Evolutionary conservation across 2,113 vertebrate genomes (phyloP), one percentile per base, ranked within the genome.

Genomic region (Chunga burmeisteri): DNA sequence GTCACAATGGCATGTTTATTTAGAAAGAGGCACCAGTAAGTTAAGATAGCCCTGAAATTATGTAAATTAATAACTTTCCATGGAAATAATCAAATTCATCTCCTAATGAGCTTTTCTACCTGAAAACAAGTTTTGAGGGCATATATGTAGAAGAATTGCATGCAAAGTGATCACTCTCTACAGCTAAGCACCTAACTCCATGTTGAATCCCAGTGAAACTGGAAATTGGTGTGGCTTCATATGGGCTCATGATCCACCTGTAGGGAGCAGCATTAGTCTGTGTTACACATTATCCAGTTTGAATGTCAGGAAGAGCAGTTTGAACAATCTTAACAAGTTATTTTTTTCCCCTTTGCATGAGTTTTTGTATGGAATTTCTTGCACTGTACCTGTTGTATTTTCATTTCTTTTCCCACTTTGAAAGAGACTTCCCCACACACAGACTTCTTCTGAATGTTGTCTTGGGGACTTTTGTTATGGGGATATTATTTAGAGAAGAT

Each of bases 261-360:
- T 72, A 96, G 96, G 52, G 96, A 94, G 96, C 94, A 97, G 92
- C 86, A 95, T 82, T 61, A 94, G 81, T 49, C 90, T 88, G 36
- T 84, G 19, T 75, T 93, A 49, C 50, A 26, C 21, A 17, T 67
- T 44, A 29, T 75, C 22, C 4, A 1, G 7, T 84, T 87, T 86
- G 32, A 47, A 42, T 74, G 23, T 66, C 47, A 67, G 55, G 59
- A 81, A 78, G 15, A 93, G 11, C 13, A 56, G 8, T 36, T 16
- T 47, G n/a, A 94, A 49, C 40, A 61, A 46, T 23, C 29, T 23
- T 66, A 84, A 46, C 7, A 58, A 68, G 2, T 52, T 58, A 2
- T 26, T 75, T 65, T 66, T 61, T 56, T 9, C 14, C 7, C 18
- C 26, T 81, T 86, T 36, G 10, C 13, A 13, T 61, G 29, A 92